phyloP scores from a whole-genome alignment of 64 coral and sea anemone species.

The Pocillopora damicornis region DNA sequence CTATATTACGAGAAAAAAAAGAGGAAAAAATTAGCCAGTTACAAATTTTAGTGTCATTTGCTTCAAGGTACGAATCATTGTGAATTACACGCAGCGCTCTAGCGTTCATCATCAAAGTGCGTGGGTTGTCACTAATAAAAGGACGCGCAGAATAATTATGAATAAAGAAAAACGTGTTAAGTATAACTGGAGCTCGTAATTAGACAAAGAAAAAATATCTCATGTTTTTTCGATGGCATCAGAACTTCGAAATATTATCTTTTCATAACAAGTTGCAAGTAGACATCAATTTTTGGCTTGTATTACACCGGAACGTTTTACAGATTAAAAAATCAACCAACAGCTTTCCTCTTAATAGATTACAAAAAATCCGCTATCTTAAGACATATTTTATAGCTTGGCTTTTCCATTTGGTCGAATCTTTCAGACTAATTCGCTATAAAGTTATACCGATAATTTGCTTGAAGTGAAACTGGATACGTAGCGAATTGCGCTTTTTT shows the following conservation, averaged over 20 bases:
- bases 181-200: neutral
- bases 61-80: neutral
- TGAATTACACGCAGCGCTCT: neutral
- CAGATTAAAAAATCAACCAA: no score
- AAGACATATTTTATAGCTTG: no score
- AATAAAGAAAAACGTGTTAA: neutral
- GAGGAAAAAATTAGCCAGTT: constrained; percentile 26
- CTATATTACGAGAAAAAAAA: constrained; percentile 58
- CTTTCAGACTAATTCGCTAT: no score
- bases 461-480: no score
- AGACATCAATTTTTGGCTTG: neutral
- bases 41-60: neutral
- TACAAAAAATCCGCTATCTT: no score
- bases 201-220: neutral
- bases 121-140: neutral
- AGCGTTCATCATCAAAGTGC: neutral
- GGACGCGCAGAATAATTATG: neutral
- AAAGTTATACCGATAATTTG: no score
- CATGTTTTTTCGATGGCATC: neutral
- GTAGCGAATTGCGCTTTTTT: no score
- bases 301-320: no score
- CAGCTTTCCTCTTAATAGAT: no score
- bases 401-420: no score
- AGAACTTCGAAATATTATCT: neutral
- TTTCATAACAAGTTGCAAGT: neutral